These are phyloP conservation scores for Acanthiza pusilla DNA, from an alignment of 2,797 vertebrate species.

Conservation along the genomic window DNA sequence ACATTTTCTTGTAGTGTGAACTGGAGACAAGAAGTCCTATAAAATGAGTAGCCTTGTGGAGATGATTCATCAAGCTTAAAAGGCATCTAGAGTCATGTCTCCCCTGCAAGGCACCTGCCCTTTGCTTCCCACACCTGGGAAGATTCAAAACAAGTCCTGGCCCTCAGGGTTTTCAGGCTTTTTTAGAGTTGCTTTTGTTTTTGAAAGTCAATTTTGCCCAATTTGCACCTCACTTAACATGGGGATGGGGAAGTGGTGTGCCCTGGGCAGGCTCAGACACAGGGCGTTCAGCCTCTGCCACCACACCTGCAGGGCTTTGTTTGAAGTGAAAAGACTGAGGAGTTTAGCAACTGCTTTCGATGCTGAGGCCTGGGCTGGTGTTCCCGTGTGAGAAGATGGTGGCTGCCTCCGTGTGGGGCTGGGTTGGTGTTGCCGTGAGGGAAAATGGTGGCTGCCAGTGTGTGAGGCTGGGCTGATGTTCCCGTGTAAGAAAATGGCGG, in stretches of 20 bases:
- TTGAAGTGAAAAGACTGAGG: no score
- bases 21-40: neutral
- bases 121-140: fast-evolving
- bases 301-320: fast-evolving
- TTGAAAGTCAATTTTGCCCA: neutral
- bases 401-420: no score
- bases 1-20: neutral
- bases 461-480: no score
- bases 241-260: neutral
- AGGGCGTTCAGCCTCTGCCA: fast-evolving
- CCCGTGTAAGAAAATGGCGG: no score
- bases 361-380: neutral
- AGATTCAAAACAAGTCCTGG: neutral
- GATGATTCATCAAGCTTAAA: neutral
- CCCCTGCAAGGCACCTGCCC: fast-evolving
- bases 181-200: neutral
- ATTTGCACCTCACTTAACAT: fast-evolving
- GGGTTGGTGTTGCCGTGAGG: neutral
- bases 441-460: fast-evolving
- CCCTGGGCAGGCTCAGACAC: fast-evolving
- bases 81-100: neutral
- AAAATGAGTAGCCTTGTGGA: neutral
- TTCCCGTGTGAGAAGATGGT: neutral
- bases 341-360: fast-evolving
- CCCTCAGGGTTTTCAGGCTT: neutral